Percentiles rank a stretch among this genome's conserved stretches.
Evolutionary conservation across 2,797 vertebrate genomes (phyloP).

Genomic region (Pantherophis alleghaniensis): DNA sequence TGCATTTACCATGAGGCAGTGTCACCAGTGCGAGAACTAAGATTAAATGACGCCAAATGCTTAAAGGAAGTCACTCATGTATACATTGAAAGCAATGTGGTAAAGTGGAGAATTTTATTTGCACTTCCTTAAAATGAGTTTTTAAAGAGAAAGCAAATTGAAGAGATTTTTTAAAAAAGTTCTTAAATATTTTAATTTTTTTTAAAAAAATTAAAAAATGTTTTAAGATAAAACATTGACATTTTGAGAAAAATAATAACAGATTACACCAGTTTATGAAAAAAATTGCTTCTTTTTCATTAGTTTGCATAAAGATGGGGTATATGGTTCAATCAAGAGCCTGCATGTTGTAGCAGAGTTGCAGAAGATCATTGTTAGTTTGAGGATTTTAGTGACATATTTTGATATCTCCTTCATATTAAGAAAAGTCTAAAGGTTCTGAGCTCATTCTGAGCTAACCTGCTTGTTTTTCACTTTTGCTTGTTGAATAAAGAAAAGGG

Average conservation of each 20-base stretch:
- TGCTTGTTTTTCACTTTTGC: neutral
- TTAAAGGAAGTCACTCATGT: constrained; percentile 60
- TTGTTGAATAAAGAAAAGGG: neutral
- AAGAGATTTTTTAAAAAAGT: constrained; percentile 29
- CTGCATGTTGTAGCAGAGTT: too few species aligned
- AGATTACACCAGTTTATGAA: too few species aligned
- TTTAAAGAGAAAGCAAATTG: constrained; percentile 46
- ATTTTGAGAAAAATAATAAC: too few species aligned
- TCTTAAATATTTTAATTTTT: too few species aligned
- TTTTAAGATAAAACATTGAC: too few species aligned
- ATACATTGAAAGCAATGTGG: constrained; percentile 48
- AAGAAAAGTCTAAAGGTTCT: neutral
- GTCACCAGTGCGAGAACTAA: constrained; percentile 58
- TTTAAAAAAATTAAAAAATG: constrained; percentile 11
- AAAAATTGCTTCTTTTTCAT: too few species aligned
- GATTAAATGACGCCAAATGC: constrained; percentile 57
- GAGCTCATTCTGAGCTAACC: neutral
- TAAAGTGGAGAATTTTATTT: constrained; percentile 60
- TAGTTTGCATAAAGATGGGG: too few species aligned
- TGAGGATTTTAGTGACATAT: too few species aligned
- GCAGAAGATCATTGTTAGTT: too few species aligned
- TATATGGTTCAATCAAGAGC: too few species aligned
- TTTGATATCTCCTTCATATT: neutral
- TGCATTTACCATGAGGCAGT: constrained; percentile 52
- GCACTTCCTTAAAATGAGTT: constrained; percentile 49